phyloP scores from a whole-genome alignment of 2,797 vertebrate species.

The Hyperoplus immaculatus region DNA sequence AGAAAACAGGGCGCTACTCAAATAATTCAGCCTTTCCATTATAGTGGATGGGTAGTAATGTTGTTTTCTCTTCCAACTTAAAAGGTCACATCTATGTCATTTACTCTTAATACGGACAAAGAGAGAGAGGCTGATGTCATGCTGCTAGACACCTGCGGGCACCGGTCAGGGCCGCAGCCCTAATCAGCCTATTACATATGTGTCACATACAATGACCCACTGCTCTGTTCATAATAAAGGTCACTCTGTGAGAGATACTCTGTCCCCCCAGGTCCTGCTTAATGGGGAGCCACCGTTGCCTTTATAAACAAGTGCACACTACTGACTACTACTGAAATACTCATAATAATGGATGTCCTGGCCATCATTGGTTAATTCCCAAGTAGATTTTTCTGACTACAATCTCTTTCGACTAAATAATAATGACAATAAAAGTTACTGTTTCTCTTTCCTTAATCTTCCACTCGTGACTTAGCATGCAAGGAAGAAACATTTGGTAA shows the following conservation, averaged over 20 bases:
- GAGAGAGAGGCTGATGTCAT: constrained; percentile 73
- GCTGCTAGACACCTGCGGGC: constrained; percentile 81
- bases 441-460: background rate
- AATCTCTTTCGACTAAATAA: background rate
- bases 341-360: constrained; percentile 12
- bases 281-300: constrained; percentile 78
- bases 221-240: constrained; percentile 84
- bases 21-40: constrained; percentile 28
- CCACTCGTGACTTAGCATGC: background rate
- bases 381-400: background rate
- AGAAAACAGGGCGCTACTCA: constrained; percentile 32
- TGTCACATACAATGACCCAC: constrained; percentile 88
- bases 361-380: background rate
- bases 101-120: constrained; percentile 82
- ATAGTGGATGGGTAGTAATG: constrained; percentile 45
- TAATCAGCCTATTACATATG: constrained; percentile 89
- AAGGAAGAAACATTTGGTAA: background rate
- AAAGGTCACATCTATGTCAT: constrained; percentile 86
- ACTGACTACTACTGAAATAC: constrained; percentile 22
- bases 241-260: constrained; percentile 84
- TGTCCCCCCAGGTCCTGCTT: constrained; percentile 81
- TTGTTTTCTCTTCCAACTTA: constrained; percentile 68
- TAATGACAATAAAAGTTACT: background rate
- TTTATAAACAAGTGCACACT: constrained; percentile 48
- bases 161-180: constrained; percentile 71